Percentiles rank a stretch among this genome's conserved stretches.
Evolutionary conservation across 2,797 vertebrate species (phyloP).

Genomic region (Mus spretus): DNA sequence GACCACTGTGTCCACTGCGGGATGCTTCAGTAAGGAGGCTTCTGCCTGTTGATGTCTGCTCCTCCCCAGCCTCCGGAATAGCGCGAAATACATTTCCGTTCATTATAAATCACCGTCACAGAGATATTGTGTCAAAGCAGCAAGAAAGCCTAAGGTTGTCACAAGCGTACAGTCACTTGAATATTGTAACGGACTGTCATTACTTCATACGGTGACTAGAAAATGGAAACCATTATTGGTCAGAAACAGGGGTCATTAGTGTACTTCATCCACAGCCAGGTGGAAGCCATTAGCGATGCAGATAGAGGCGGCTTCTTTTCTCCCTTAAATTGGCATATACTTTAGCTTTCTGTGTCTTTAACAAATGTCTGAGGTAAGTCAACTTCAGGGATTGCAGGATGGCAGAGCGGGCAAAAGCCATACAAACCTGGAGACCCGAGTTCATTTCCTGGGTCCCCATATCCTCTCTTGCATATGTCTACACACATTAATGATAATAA

Average conservation of each 20-base stretch:
- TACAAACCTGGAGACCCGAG: not conserved
- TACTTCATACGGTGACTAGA: not conserved
- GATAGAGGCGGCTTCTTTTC: not conserved
- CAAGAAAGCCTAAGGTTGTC: not conserved
- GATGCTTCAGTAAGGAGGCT: not conserved
- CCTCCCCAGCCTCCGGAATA: not conserved
- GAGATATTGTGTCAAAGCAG: not conserved
- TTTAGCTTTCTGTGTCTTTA: not conserved
- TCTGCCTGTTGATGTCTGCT: accelerated
- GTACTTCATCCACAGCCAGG: not conserved
- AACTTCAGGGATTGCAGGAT: not conserved
- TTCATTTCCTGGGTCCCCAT: not conserved
- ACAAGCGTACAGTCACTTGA: not conserved
- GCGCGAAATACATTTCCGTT: not conserved
- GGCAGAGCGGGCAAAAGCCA: not conserved
- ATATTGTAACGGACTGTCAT: not conserved
- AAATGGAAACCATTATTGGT: not conserved
- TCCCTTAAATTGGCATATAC: not conserved
- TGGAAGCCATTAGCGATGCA: not conserved
- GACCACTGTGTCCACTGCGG: too few species aligned
- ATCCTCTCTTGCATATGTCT: too few species aligned
- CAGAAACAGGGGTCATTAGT: not conserved
- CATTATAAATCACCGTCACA: not conserved
- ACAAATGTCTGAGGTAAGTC: not conserved
- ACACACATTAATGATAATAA: not conserved